A percentile compares a stretch with the other conserved stretches of the same genome.
Evolutionary conservation across 2,797 vertebrate species (phyloP).

Genomic region (Ptychobarbus kaznakovi): DNA sequence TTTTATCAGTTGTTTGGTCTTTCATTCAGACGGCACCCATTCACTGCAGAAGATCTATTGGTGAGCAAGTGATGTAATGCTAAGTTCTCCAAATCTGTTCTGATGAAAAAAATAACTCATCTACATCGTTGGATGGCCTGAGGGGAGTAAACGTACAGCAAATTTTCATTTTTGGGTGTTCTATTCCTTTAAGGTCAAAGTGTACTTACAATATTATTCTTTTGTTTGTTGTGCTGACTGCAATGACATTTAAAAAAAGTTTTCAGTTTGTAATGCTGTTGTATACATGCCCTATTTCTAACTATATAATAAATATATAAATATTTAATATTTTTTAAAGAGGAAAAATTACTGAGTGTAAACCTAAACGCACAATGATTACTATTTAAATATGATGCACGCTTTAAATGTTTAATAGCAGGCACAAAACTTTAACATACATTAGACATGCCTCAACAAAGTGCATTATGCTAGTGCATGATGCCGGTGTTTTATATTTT

Average conservation of each 20-base stretch:
- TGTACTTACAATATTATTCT: not conserved
- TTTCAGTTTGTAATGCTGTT: not conserved
- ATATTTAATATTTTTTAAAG: not conserved
- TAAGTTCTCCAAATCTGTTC: not conserved
- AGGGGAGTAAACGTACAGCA: not conserved
- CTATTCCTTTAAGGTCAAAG: not conserved
- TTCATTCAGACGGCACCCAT: not conserved
- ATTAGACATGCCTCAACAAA: not conserved
- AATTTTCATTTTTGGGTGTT: not conserved
- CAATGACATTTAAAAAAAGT: not conserved
- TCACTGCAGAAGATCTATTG: not conserved
- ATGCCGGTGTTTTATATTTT: conserved; percentile 31
- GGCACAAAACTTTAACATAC: not conserved
- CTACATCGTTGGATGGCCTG: not conserved
- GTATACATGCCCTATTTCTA: not conserved
- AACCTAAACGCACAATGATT: not conserved
- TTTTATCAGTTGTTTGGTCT: not conserved
- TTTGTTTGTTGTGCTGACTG: not conserved
- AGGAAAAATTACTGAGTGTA: not conserved
- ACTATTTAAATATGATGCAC: not conserved
- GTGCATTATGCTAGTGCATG: not conserved
- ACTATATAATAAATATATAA: not conserved
- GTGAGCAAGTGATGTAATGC: not conserved
- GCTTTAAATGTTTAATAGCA: not conserved
- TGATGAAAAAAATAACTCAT: no score